Percentiles rank a stretch among this genome's conserved stretches.
phyloP scores from a whole-genome alignment of 1,140 invertebrate genomes.

The Lerema accius region DNA sequence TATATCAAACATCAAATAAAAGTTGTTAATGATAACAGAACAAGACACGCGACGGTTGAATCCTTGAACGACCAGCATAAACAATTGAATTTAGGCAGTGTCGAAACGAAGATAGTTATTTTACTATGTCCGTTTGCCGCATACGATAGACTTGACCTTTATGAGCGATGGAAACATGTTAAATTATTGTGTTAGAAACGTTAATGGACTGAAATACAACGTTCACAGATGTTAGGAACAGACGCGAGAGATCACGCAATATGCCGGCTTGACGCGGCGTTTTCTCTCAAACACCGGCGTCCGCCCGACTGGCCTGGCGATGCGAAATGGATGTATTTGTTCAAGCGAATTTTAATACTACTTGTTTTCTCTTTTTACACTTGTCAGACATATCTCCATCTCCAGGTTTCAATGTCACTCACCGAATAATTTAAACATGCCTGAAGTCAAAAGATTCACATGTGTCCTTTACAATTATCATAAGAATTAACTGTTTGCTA shows the following conservation, averaged over 20 bases:
- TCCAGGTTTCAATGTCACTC: neutral
- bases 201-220: constrained; percentile 51
- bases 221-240: constrained; percentile 60
- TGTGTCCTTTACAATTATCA: neutral
- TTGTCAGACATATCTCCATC: neutral
- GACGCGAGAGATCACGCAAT: constrained; percentile 54
- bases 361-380: constrained; percentile 59
- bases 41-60: constrained; percentile 40
- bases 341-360: constrained; percentile 54
- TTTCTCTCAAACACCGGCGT: constrained; percentile 61
- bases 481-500: constrained; percentile 7
- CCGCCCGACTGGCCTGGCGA: constrained; percentile 56
- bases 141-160: constrained; percentile 59
- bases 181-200: constrained; percentile 42
- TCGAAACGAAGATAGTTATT: constrained; percentile 37
- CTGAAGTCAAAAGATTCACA: neutral
- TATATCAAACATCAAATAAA: constrained; percentile 60
- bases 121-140: constrained; percentile 36
- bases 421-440: neutral
- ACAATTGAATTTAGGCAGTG: constrained; percentile 42
- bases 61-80: constrained; percentile 40
- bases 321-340: constrained; percentile 67
- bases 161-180: constrained; percentile 55
- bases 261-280: constrained; percentile 48
- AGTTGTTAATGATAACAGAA: constrained; percentile 67